These are phyloP conservation scores for Xerus rutilus DNA, from an alignment of 2,797 vertebrate genomes.

Conservation along the genomic window DNA sequence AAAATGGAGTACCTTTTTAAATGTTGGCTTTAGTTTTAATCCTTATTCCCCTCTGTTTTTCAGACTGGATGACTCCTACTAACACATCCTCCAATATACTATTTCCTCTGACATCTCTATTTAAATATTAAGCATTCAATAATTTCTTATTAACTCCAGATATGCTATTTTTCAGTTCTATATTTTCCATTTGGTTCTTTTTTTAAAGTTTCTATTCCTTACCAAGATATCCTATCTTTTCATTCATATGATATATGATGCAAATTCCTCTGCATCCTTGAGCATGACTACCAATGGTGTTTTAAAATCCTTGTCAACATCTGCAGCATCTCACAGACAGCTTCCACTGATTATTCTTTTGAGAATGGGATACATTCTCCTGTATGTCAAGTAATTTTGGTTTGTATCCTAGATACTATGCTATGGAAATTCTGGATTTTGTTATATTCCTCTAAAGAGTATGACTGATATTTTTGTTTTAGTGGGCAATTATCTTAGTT, in stretches of 20 bases:
- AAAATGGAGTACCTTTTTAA: not conserved
- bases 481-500: not conserved
- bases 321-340: not conserved
- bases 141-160: not conserved
- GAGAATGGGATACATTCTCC: not conserved
- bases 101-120: not conserved
- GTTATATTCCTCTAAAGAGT: not conserved
- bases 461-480: not conserved
- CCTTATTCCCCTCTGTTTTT: not conserved
- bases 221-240: not conserved
- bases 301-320: not conserved
- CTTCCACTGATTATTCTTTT: not conserved
- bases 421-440: not conserved
- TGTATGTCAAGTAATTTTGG: not conserved
- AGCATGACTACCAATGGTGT: not conserved
- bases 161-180: not conserved
- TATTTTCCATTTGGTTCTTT: not conserved
- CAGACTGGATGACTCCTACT: not conserved
- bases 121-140: not conserved
- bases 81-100: not conserved
- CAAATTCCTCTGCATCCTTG: not conserved
- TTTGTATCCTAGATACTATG: not conserved
- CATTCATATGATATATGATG: not conserved
- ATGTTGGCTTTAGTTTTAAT: fast-evolving
- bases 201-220: not conserved